Percentiles rank a stretch among this genome's conserved stretches.
These are phyloP conservation scores for Orycteropus afer DNA, from an alignment of 2,113 vertebrate species.

Conservation along the genomic window DNA sequence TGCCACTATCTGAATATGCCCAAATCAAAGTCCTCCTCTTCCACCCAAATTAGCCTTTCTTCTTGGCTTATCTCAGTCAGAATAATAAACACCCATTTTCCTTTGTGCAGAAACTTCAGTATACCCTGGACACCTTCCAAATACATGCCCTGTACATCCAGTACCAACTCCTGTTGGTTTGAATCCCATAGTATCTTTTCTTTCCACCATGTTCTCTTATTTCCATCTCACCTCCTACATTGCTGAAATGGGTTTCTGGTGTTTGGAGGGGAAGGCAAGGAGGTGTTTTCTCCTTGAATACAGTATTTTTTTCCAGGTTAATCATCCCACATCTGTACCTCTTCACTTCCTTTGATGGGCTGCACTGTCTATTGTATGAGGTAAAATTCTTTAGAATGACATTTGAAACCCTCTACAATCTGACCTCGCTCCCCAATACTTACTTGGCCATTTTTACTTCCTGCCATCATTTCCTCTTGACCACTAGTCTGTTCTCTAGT, in stretches of 20 bases:
- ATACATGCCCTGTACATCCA: background rate
- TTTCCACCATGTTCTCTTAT: background rate
- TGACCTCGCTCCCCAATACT: rapidly evolving
- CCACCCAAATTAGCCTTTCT: background rate
- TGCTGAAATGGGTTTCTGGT: background rate
- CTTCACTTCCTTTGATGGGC: background rate
- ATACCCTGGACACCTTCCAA: background rate
- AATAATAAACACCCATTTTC: background rate
- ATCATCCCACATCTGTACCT: background rate
- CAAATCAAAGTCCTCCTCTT: background rate
- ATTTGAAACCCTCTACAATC: background rate
- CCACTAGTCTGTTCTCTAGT: background rate
- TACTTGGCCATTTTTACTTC: background rate
- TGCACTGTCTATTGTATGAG: background rate
- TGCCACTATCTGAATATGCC: background rate
- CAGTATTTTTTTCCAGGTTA: background rate
- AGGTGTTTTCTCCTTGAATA: background rate
- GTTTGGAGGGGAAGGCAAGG: background rate
- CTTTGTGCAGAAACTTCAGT: background rate
- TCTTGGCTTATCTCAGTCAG: background rate
- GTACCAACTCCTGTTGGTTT: too few relatives aligned
- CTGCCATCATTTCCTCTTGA: background rate
- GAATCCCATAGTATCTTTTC: background rate
- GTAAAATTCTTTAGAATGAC: background rate
- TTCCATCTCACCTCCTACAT: background rate